Evolutionary conservation across 1,140 invertebrate species (phyloP).

Genomic region (Scaptomyza pallida): DNA sequence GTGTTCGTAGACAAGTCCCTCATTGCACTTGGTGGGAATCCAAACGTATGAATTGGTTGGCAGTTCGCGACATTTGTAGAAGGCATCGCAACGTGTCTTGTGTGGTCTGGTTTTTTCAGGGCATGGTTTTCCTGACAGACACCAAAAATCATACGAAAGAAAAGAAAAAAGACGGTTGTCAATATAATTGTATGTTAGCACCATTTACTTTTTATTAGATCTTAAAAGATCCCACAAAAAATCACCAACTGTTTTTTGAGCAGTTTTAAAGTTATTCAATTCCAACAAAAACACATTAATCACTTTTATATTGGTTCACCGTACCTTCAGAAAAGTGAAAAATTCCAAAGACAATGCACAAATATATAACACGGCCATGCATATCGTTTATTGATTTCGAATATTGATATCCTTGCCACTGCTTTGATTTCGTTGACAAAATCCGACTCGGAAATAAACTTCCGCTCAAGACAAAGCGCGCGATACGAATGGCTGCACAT

Average conservation of each 20-base stretch:
- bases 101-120: slow-evolving; percentile 85
- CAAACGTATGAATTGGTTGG: slow-evolving; percentile 84
- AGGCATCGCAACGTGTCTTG: slow-evolving; percentile 84
- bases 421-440: slow-evolving; percentile 16
- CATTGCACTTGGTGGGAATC: slow-evolving; percentile 84
- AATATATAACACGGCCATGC: slow-evolving; percentile 57
- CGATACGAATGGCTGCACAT: slow-evolving; percentile 73
- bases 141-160: neutral
- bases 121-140: slow-evolving; percentile 79
- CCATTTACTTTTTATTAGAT: neutral
- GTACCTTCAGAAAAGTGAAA: slow-evolving; percentile 82
- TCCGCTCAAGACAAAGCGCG: slow-evolving; percentile 59
- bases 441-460: slow-evolving; percentile 34
- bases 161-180: slow-evolving; percentile 10
- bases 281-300: neutral
- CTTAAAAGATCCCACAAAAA: neutral
- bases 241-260: too few species aligned
- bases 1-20: slow-evolving; percentile 85
- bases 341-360: slow-evolving; percentile 50
- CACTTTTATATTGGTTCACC: neutral
- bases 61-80: slow-evolving; percentile 85
- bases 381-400: slow-evolving; percentile 34
- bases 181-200: slow-evolving; percentile 2
- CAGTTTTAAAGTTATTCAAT: neutral
- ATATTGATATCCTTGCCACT: slow-evolving; percentile 18